These are phyloP conservation scores for Pocillopora verrucosa DNA, from an alignment of 64 coral and sea anemone genomes.

Conservation along the genomic window DNA sequence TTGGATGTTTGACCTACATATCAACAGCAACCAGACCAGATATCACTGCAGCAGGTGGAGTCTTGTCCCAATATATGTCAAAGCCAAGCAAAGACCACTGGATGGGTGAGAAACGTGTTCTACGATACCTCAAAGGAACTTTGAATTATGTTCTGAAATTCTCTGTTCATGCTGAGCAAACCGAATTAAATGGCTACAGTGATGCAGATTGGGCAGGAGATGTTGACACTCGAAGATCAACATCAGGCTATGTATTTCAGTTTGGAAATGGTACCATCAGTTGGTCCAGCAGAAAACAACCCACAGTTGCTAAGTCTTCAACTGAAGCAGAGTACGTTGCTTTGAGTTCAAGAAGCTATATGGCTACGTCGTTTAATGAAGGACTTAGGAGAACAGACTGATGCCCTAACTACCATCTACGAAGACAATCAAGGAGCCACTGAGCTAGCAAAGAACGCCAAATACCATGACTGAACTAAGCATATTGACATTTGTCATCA, in stretches of 20 bases:
- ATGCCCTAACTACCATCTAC: neutral
- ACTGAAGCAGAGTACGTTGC: slow-evolving; percentile 49
- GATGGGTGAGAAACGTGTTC: slow-evolving; percentile 25
- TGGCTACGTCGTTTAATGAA: slow-evolving; percentile 28
- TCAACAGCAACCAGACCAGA: slow-evolving; percentile 41
- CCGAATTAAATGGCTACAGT: slow-evolving; percentile 21
- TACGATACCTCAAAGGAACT: slow-evolving; percentile 53
- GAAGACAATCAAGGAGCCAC: slow-evolving; percentile 67
- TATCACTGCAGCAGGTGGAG: slow-evolving; percentile 34
- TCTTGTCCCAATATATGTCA: slow-evolving; percentile 13
- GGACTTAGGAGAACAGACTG: neutral
- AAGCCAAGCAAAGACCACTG: slow-evolving; percentile 36
- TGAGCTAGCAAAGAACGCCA: slow-evolving; percentile 58
- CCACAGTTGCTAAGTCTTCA: slow-evolving; percentile 23
- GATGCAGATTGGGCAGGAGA: slow-evolving; percentile 59
- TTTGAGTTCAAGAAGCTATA: slow-evolving; percentile 43
- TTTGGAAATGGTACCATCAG: slow-evolving; percentile 7
- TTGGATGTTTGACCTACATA: slow-evolving; percentile 32
- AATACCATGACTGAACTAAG: slow-evolving; percentile 69
- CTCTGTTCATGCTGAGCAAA: neutral
- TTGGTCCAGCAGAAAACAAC: slow-evolving; percentile 26
- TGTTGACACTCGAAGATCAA: slow-evolving; percentile 38
- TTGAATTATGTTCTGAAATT: slow-evolving; percentile 31
- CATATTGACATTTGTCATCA: slow-evolving; percentile 65
- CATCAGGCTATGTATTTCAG: slow-evolving; percentile 40